Evolutionary conservation across 2,797 vertebrate genomes (phyloP), one percentile per base, ranked within the genome.

Genomic region (Xenops minutus): DNA sequence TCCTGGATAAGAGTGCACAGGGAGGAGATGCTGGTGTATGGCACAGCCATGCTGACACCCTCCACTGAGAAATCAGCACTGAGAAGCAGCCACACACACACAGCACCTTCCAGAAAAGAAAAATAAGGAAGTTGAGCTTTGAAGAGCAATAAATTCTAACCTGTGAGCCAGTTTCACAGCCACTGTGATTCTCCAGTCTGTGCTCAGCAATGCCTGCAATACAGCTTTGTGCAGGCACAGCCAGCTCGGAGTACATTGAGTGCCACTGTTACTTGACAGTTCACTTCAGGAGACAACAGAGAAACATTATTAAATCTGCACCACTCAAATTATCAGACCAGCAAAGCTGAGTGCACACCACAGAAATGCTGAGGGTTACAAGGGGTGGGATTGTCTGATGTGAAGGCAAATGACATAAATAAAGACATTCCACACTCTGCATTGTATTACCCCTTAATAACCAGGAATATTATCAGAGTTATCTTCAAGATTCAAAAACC

Each of bases 31-130:
- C 64, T 90, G 87, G 92, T 89, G 89, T 72, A 52, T 18, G 85
- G 81, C 54, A 62, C 8, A 51, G 66, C 95, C 79, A 75, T 81
- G 83, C 48, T 86, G 92, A 76, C 84, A 89, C 74, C 56, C 23
- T 94, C 44, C 86, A 71, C 93, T 56, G 34, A 83, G 2, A 87
- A 96, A 94, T 88, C 89, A 81, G 93, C 75, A 89, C 12, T 85
- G 94, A 97, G 96, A 94, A 87, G 84, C 93, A 94, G 94, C 92
- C 94, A 41, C 94, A 92, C 91, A 94, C 43, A 94, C 85, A 72
- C 73, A 81, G 95, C 66, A 97, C 52, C 83, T 41, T 59, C 86
- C 43, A 51, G 84, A 30, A 66, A 61, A 62, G 26, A 7, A 24
- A 85, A 39, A 14, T 41, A 11, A 9, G 12, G 36, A 67, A 75